Evolutionary conservation across 2,797 vertebrate species (phyloP).

Genomic region (Austrolebias charrua): DNA sequence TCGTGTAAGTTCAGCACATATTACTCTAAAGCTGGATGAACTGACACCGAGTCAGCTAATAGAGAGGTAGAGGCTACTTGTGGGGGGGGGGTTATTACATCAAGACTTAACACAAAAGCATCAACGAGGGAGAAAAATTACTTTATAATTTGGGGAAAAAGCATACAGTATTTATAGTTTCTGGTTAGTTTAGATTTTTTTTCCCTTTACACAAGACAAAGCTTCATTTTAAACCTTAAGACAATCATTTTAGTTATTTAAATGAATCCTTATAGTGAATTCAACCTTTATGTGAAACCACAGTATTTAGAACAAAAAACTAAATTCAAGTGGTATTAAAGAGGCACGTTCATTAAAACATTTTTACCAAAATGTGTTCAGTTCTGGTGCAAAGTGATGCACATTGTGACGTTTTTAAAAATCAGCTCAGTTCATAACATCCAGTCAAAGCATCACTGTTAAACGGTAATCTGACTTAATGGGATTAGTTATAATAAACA

Average conservation of each 20-base stretch:
- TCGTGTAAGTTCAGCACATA: too few species aligned
- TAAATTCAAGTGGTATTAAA: background rate
- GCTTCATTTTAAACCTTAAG: background rate
- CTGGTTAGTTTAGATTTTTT: background rate
- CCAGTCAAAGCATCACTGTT: background rate
- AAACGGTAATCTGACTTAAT: background rate
- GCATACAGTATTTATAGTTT: too few species aligned
- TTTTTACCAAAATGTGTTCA: slow-evolving; percentile 1
- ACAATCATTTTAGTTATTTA: too few species aligned
- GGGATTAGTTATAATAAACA: background rate
- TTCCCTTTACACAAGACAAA: too few species aligned
- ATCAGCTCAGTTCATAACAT: background rate
- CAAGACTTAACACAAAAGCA: background rate
- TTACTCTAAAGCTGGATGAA: too few species aligned
- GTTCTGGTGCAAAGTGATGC: background rate
- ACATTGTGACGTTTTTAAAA: background rate
- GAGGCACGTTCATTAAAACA: too few species aligned
- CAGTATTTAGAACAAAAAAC: background rate
- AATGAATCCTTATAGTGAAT: too few species aligned
- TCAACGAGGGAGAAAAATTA: background rate
- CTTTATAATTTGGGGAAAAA: too few species aligned
- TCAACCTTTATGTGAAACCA: too few species aligned
- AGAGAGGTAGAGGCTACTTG: background rate
- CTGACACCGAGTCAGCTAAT: background rate
- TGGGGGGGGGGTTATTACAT: background rate